Evolutionary conservation across 2,888 invertebrate species (phyloP), one percentile per base, ranked within the genome.

Genomic region (Cephus nigrinus): DNA sequence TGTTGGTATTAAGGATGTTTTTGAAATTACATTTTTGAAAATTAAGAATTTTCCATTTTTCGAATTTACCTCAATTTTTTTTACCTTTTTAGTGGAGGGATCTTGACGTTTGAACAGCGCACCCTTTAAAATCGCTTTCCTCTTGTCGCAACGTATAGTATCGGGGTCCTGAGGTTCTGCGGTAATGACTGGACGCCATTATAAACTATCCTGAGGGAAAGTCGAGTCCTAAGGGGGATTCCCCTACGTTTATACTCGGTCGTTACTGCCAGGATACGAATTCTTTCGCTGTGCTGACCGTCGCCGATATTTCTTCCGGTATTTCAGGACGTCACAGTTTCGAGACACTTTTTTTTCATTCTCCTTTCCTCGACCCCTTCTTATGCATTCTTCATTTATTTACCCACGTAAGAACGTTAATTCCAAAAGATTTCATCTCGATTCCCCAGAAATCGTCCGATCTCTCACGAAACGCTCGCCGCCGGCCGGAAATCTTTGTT

Each of bases 141-240:
- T 86, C 87, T 89, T 88, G 89, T 89, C 87, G 87, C 86, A 86
- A 88, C 87, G 86, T 87, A 90, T 88, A 89, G 89, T 86, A 88
- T 89, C 88, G 87, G 12, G 36, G 86, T 90, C 89, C 88, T 86
- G 86, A 88, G 89, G 89, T 90, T 87, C 88, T 88, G 87, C 88
- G 87, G 87, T 90, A 91, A 91, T 91, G 91, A 90, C 91, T 91
- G 90, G 90, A 90, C 90, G 90, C 90, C 91, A 90, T 91, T 91
- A 91, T 91, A 91, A 91, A 91, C 90, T 87, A 88, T 90, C 91
- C 90, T 87, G 88, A 90, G 90, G 90, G 90, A 89, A 90, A 89
- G 89, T 55, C 15, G 40, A 55, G 40, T 15, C 23, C 1, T 89
- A 89, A 90, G 89, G 90, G 88, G 83, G 79, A 76, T 78, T 85